phyloP scores from a whole-genome alignment of 2,113 vertebrate species.

The Mesitornis unicolor region DNA sequence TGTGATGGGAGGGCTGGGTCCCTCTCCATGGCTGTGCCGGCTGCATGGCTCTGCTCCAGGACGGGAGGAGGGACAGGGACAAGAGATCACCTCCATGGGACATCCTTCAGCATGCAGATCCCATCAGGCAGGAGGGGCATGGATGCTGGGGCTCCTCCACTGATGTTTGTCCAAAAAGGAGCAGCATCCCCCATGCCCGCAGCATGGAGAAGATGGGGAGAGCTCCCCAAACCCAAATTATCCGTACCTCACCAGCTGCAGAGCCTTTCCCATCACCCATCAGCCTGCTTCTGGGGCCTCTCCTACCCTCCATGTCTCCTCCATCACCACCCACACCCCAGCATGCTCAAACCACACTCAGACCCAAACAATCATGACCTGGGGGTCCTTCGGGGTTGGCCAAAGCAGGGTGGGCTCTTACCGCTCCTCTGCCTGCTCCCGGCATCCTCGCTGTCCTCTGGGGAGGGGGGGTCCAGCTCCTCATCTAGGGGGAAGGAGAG shows the following conservation, averaged over 20 bases:
- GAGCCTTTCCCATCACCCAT: not conserved
- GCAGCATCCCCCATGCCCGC: not conserved
- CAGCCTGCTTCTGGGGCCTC: not conserved
- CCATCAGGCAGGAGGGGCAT: not conserved
- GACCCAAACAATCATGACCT: accelerated
- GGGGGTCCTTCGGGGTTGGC: not conserved
- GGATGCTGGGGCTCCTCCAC: not conserved
- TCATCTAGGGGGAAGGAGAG: conserved; percentile 55
- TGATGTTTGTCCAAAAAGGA: not conserved
- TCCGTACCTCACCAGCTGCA: not conserved
- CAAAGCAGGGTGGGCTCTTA: not conserved
- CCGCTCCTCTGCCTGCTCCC: not conserved
- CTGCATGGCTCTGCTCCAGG: not conserved
- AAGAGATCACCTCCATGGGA: not conserved
- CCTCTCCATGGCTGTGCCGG: not conserved
- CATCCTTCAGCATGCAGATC: not conserved
- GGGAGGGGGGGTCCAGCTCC: not conserved
- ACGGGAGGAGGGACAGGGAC: not conserved
- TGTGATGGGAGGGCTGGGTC: not conserved
- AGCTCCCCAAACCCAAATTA: not conserved
- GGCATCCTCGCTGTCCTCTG: not conserved
- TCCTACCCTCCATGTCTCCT: not conserved
- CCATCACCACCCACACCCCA: not conserved
- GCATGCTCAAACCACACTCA: accelerated
- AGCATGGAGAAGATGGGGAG: not conserved